Evolutionary conservation across 2,888 invertebrate species (phyloP).

Genomic region (Meghimatium bilineatum): DNA sequence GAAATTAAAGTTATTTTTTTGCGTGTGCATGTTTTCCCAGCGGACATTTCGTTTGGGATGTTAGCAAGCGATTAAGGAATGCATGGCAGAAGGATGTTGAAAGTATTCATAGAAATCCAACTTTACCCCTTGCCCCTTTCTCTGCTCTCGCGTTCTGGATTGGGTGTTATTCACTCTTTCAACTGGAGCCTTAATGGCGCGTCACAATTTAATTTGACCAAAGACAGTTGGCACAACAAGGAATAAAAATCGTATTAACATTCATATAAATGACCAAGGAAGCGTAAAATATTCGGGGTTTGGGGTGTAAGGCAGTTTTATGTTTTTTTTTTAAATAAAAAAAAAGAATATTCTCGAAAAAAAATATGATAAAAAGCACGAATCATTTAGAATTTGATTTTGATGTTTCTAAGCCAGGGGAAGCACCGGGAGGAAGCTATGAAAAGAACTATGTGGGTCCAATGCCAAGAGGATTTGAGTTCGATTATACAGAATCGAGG

Average conservation of each 20-base stretch:
- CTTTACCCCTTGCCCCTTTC: neutral
- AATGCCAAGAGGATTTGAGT: neutral
- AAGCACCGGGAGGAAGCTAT: neutral
- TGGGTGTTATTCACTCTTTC: neutral
- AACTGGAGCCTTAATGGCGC: conserved; percentile 19
- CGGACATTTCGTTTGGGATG: neutral
- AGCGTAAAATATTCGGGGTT: neutral
- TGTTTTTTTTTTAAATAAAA: too few relatives aligned
- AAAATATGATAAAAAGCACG: neutral
- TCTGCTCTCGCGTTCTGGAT: neutral
- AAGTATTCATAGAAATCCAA: neutral
- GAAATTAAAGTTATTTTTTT: neutral
- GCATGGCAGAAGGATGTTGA: neutral
- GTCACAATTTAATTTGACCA: conserved; percentile 16
- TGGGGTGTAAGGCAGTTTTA: too few relatives aligned
- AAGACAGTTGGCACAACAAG: conserved; percentile 17
- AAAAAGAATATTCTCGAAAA: neutral
- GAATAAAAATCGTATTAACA: conserved; percentile 17
- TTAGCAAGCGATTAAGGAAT: neutral
- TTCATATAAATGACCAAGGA: conserved; percentile 10
- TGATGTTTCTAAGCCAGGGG: neutral
- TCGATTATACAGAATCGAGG: neutral
- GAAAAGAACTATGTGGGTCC: neutral
- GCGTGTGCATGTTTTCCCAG: neutral
- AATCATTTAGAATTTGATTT: neutral